phyloP scores from a whole-genome alignment of 2,797 vertebrate genomes.

The Agapornis canus region DNA sequence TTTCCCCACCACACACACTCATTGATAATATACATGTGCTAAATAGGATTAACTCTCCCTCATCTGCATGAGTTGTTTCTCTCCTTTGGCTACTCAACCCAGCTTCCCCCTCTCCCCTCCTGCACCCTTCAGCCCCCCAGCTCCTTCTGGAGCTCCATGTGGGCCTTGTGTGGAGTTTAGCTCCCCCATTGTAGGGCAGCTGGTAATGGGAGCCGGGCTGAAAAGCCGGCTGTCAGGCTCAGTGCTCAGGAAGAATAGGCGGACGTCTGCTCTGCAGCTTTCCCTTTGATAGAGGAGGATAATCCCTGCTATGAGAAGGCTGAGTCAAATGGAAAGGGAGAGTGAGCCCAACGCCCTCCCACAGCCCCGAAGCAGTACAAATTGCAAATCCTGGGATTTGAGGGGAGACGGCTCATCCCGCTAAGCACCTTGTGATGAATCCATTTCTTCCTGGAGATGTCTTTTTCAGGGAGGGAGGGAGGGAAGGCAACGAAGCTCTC shows the following conservation, averaged over 20 bases:
- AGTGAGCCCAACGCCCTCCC: conserved; percentile 57
- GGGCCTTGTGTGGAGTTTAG: conserved; percentile 70
- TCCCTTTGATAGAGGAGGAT: conserved; percentile 73
- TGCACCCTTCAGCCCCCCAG: conserved; percentile 29
- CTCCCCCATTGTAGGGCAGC: conserved; percentile 70
- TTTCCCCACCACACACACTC: conserved; percentile 49
- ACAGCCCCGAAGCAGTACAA: conserved; percentile 23
- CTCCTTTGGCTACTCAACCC: neutral
- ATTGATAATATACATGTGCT: conserved; percentile 70
- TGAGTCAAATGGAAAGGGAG: conserved; percentile 68
- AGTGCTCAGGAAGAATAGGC: conserved; percentile 66
- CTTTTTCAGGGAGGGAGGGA: neutral
- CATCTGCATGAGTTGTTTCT: conserved; percentile 61
- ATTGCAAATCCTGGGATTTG: conserved; percentile 55
- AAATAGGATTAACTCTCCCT: conserved; percentile 74
- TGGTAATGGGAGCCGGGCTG: conserved; percentile 62
- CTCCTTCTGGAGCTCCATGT: conserved; percentile 67
- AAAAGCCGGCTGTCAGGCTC: conserved; percentile 69
- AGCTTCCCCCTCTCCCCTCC: conserved; percentile 2
- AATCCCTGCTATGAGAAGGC: conserved; percentile 70
- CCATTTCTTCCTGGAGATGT: conserved; percentile 23
- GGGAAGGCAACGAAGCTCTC: neutral
- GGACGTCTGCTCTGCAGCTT: conserved; percentile 69
- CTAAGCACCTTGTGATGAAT: conserved; percentile 52
- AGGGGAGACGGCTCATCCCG: neutral